These are phyloP conservation scores for Sciurus carolinensis DNA, from an alignment of 2,797 vertebrate species.

Conservation along the genomic window DNA sequence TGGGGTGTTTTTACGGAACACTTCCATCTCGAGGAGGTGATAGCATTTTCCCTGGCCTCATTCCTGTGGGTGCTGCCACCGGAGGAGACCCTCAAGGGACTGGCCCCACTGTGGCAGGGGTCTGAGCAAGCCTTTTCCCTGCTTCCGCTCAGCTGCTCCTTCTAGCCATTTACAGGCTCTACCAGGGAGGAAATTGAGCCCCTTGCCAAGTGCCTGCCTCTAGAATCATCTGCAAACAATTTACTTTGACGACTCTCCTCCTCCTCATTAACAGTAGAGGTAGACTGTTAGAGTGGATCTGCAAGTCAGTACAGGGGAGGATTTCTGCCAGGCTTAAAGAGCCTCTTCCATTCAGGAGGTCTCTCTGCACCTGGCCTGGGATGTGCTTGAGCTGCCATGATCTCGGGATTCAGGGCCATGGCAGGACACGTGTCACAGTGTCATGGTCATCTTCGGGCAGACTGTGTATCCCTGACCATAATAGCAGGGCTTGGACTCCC, in stretches of 20 bases:
- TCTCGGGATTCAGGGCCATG: background rate
- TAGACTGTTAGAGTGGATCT: background rate
- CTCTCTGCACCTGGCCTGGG: background rate
- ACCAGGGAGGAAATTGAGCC: slow-evolving; percentile 19
- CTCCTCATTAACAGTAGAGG: background rate
- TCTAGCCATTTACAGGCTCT: background rate
- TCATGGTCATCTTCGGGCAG: background rate
- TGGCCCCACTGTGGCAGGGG: background rate
- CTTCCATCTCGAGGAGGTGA: too few species aligned
- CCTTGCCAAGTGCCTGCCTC: background rate
- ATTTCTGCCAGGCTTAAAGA: background rate
- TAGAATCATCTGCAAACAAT: background rate
- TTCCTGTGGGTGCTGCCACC: background rate
- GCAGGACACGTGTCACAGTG: background rate
- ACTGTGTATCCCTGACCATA: background rate
- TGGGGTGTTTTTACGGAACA: too few species aligned
- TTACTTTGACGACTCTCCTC: background rate
- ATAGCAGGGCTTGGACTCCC: background rate
- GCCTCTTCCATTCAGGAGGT: background rate
- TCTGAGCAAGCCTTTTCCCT: background rate
- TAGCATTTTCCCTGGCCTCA: background rate
- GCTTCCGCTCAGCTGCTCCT: background rate
- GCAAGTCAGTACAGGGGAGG: background rate
- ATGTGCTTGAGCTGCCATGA: background rate
- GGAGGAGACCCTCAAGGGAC: background rate